Evolutionary conservation across 1,140 invertebrate species (phyloP).

Genomic region (Leptopilina boulardi): DNA sequence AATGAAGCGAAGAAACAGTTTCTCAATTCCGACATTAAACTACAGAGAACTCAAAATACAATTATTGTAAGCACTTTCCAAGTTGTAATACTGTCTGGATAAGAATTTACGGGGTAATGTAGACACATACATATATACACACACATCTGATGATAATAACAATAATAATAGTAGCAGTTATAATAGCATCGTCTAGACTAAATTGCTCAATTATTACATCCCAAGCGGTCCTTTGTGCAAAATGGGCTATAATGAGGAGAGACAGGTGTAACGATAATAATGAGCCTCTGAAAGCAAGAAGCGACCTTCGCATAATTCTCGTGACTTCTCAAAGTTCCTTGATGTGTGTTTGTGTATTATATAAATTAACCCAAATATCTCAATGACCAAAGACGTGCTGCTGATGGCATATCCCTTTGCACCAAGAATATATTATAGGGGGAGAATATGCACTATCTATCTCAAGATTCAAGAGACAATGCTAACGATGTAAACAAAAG

Average conservation of each 20-base stretch:
- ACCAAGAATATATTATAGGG: too few relatives aligned
- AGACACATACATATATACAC: too few relatives aligned
- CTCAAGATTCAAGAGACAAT: constrained; percentile 59
- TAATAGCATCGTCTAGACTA: neutral
- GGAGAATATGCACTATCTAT: constrained; percentile 38
- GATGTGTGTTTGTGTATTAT: constrained; percentile 34
- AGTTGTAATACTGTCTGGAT: neutral
- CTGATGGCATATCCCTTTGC: neutral
- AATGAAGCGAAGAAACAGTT: neutral
- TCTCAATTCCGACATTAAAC: neutral
- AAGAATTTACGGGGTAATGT: neutral
- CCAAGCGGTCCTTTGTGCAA: neutral
- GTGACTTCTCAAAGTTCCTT: constrained; percentile 43
- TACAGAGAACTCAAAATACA: neutral
- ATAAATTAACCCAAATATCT: constrained; percentile 22
- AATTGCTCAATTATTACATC: neutral
- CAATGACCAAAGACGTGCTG: neutral
- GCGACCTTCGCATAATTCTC: constrained; percentile 37
- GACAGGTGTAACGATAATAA: constrained; percentile 40
- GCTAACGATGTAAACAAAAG: constrained; percentile 64
- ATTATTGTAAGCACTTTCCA: neutral
- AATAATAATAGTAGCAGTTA: neutral
- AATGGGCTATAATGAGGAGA: constrained; percentile 33
- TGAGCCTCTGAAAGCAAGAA: constrained; percentile 5
- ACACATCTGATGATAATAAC: neutral